Base-by-base conservation (phyloP, 1,140 invertebrate genomes). In the Brachionus asplanchnoidis region DNA sequence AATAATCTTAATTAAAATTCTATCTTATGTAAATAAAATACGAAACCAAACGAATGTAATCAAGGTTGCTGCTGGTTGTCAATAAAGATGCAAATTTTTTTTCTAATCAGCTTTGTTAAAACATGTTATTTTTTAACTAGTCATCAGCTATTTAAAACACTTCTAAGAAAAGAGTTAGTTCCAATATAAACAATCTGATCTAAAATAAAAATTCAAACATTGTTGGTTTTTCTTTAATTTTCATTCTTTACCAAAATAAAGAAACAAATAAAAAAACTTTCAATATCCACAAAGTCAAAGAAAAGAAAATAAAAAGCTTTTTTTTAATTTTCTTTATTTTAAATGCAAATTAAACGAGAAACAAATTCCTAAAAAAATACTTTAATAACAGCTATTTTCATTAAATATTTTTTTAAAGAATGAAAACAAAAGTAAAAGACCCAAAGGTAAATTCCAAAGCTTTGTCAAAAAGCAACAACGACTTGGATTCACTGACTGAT, bases 361-460 rank as follows among this genome's bases (percentile, higher is more conserved):
- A 73, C 9, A 73, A 20, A 20, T 9, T 40, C 32, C 32, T 20
- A 40, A 20, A 40, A n/a, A 73, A 73, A 42, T 36, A 12, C n/a
- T 68, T 68, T 68, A 23, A 32, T 20, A 42, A 73, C 32, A 73
- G 68, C 68, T 73, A 70, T 32, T 36, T 70, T 70, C 14, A 70
- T n/a, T 32, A 70, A 70, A 70, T 40, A 70, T 36, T 36, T 70
- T n/a, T 70, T 70, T n/a, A 77, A 14, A 77, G 46, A 77, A 77
- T 77, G 44, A 77, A 77, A 77, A 42, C 46, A 77, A 77, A 77
- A 77, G n/a, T 73, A 73, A 73, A 73, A 73, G 68, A 73, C 68
- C 68, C 68, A 40, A 73, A 73, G 68, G 32, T 73, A 73, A 44
- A 73, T 73, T 73, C 17, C 28, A 77, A 77, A 23, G 5, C 26